phyloP scores from a whole-genome alignment of 2,888 invertebrate species.

The Eupithecia tripunctaria region DNA sequence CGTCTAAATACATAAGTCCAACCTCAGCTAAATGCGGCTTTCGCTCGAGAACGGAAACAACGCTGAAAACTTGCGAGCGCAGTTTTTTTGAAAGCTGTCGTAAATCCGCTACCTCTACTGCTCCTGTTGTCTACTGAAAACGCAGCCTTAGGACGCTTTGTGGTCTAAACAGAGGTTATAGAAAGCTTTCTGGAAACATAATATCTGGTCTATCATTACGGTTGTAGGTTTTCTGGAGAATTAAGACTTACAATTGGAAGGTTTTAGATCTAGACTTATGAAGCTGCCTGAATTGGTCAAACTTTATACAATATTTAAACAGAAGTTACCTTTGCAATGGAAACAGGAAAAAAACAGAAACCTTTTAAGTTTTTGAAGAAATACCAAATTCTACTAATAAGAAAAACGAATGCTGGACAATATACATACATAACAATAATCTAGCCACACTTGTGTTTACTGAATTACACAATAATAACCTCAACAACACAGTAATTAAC shows the following conservation, averaged over 20 bases:
- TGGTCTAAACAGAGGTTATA: constrained; percentile 60
- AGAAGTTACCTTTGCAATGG: too few species aligned
- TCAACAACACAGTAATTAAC: too few species aligned
- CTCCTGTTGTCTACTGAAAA: not conserved
- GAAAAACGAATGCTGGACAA: too few species aligned
- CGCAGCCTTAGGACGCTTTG: constrained; percentile 51
- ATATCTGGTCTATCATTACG: not conserved
- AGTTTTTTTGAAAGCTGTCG: not conserved
- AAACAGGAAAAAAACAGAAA: too few species aligned
- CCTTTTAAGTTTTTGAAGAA: not conserved
- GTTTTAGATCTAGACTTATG: not conserved
- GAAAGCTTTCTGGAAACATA: constrained; percentile 37
- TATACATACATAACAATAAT: too few species aligned
- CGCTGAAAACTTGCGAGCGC: too few species aligned
- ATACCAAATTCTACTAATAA: too few species aligned
- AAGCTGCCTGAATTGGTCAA: not conserved
- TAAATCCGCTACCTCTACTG: not conserved
- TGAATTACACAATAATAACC: too few species aligned
- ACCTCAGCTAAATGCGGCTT: too few species aligned
- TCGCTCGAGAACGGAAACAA: too few species aligned
- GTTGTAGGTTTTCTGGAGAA: not conserved
- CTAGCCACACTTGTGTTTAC: too few species aligned
- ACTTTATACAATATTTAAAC: not conserved
- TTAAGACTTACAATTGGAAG: not conserved
- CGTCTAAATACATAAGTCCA: too few species aligned